phyloP scores from a whole-genome alignment of 2,888 invertebrate genomes.

The Diplolepis rosae region DNA sequence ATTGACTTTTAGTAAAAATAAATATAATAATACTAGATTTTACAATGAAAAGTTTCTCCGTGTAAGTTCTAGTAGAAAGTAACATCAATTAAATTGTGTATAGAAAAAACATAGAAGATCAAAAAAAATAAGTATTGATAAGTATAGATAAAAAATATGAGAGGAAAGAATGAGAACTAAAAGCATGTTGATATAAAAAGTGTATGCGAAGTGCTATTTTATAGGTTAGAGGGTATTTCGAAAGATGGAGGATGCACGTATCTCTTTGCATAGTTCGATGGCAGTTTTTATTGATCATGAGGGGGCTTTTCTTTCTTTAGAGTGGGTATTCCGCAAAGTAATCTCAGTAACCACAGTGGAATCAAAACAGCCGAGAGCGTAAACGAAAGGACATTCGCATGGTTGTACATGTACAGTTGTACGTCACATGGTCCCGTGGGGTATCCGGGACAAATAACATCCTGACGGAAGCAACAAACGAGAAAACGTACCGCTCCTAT shows the following conservation, averaged over 20 bases:
- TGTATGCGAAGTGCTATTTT: background rate
- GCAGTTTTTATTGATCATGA: background rate
- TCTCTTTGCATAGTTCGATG: background rate
- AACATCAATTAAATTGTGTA: too few species aligned
- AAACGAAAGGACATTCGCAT: background rate
- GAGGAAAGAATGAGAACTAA: too few species aligned
- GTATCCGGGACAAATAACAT: slow-evolving; percentile 61
- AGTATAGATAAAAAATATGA: too few species aligned
- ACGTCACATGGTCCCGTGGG: slow-evolving; percentile 53
- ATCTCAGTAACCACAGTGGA: slow-evolving; percentile 22
- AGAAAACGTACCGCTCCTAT: slow-evolving; percentile 47
- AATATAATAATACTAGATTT: too few species aligned
- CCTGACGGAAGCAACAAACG: slow-evolving; percentile 57
- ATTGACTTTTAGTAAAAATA: too few species aligned
- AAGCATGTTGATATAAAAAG: too few species aligned
- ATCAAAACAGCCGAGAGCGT: background rate
- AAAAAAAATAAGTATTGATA: too few species aligned
- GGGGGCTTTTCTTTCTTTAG: background rate
- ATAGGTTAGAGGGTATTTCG: background rate
- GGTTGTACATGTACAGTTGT: slow-evolving; percentile 6
- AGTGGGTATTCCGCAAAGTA: slow-evolving; percentile 10
- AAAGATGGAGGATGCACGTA: background rate
- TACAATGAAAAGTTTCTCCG: too few species aligned
- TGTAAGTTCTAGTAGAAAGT: too few species aligned
- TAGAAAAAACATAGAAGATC: too few species aligned